Evolutionary conservation across 1,140 invertebrate genomes (phyloP).

Genomic region (Pseudomyrmex flavicornis): DNA sequence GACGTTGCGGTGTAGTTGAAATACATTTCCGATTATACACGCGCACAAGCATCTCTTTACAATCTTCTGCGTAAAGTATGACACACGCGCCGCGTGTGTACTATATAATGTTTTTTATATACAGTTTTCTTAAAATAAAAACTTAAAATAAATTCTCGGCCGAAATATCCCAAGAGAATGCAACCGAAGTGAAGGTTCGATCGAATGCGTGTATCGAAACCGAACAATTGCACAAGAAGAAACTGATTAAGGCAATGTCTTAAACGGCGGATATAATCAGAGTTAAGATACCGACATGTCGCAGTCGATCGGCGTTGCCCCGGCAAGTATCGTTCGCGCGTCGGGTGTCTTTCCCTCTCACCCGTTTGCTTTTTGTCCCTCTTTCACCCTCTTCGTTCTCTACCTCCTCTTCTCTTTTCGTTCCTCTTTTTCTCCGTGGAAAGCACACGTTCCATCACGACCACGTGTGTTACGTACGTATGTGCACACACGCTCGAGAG

Average conservation of each 20-base stretch:
- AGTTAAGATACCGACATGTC: constrained; percentile 37
- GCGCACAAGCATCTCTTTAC: too few species aligned
- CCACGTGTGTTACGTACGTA: constrained; percentile 67
- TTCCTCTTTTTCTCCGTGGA: constrained; percentile 18
- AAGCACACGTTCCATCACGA: constrained; percentile 65
- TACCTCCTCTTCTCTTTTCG: background rate
- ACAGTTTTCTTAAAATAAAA: background rate
- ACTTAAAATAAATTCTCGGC: background rate
- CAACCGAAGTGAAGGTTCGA: constrained; percentile 45
- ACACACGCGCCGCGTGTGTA: background rate
- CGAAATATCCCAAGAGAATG: background rate
- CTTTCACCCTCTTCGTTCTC: background rate
- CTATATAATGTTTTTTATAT: background rate
- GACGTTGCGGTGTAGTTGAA: background rate
- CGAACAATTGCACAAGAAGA: constrained; percentile 24
- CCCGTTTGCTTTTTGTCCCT: constrained; percentile 16
- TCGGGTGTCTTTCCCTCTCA: constrained; percentile 38
- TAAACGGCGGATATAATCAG: constrained; percentile 14
- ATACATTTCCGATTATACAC: too few species aligned
- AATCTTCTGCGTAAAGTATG: too few species aligned
- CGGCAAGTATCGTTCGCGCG: constrained; percentile 66
- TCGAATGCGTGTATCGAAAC: background rate
- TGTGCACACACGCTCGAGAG: constrained; percentile 67
- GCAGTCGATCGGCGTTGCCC: constrained; percentile 55
- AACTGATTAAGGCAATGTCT: constrained; percentile 13